Conservation (phyloP, 2,888 invertebrate species). For the Spicauda simplicius region DNA sequence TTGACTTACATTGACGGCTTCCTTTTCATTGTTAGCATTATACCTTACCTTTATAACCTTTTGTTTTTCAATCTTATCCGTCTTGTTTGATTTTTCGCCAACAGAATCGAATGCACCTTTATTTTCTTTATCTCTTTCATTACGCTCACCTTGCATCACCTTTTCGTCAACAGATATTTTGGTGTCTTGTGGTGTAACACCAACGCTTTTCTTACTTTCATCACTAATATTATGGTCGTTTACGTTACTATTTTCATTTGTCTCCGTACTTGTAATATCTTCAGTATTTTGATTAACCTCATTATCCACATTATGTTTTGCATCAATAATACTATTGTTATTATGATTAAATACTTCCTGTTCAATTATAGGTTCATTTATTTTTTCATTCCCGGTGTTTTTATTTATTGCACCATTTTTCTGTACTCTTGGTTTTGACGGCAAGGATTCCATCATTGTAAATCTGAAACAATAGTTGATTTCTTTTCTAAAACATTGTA, state of each 20-base stretch:
- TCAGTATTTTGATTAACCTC: background rate
- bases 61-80: background rate
- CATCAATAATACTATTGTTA: background rate
- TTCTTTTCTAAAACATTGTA: no score
- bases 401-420: background rate
- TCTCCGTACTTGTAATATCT: background rate
- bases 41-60: background rate
- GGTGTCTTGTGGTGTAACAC: background rate
- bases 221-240: background rate
- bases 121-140: conserved; percentile 2
- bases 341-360: background rate
- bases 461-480: conserved; percentile 41
- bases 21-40: background rate
- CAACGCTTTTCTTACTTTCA: background rate
- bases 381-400: background rate
- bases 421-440: conserved; percentile 20
- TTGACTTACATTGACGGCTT: background rate
- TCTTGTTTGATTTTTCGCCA: background rate
- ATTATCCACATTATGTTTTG: background rate
- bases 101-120: background rate
- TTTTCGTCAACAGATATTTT: background rate
- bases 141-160: background rate
- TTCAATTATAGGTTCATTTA: background rate
- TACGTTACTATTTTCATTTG: background rate
- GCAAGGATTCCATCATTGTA: conserved; percentile 40